Percentiles rank a stretch among this genome's conserved stretches.
Evolutionary conservation across 2,113 vertebrate genomes (phyloP).

Genomic region (Dryoscopus gambensis): DNA sequence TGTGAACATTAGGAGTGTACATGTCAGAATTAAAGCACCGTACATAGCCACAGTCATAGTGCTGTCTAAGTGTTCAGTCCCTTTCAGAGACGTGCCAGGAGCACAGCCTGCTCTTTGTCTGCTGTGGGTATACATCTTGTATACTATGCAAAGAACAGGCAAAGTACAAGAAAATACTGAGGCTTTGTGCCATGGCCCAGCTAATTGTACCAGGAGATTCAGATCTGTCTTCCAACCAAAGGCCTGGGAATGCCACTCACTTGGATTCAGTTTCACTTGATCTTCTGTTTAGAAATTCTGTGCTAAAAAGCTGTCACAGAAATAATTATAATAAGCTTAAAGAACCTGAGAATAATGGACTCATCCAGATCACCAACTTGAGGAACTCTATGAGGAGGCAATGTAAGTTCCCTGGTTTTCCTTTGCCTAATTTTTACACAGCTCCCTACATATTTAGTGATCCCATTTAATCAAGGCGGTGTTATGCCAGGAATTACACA

Average conservation of each 20-base stretch:
- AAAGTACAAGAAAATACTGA: not conserved
- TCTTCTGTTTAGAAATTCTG: not conserved
- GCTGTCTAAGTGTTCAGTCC: not conserved
- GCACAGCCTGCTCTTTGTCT: not conserved
- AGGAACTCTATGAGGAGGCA: not conserved
- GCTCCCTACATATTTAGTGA: not conserved
- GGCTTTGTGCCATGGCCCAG: not conserved
- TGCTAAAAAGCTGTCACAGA: not conserved
- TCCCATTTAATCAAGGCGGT: not conserved
- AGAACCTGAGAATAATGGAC: not conserved
- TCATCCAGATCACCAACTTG: fast-evolving
- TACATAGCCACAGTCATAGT: fast-evolving
- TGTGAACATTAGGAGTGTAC: fast-evolving
- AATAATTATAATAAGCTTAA: not conserved
- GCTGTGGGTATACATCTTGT: not conserved
- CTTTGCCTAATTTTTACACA: not conserved
- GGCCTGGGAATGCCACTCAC: not conserved
- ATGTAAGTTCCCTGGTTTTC: not conserved
- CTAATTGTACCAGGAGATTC: not conserved
- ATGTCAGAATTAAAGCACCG: fast-evolving
- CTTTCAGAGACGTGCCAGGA: not conserved
- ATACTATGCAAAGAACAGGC: not conserved
- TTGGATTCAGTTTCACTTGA: not conserved
- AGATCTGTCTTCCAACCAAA: not conserved
- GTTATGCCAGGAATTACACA: not conserved